Evolutionary conservation across 1,140 invertebrate species (phyloP), one percentile per base, ranked within the genome.

Genomic region (Maconellicoccus hirsutus): DNA sequence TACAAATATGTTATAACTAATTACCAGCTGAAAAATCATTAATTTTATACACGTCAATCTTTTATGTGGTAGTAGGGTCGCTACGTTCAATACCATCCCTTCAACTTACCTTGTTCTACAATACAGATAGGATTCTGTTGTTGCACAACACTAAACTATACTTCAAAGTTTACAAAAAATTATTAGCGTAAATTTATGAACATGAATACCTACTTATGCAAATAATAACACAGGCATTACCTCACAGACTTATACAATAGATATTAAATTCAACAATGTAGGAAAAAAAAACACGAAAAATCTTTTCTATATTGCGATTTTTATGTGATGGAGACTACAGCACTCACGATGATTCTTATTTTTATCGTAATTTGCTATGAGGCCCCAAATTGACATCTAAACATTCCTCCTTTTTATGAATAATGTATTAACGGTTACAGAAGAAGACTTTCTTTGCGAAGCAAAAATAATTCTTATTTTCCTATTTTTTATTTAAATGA

Each of bases 401-500:
- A 66, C 61, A 66, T 66, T 66, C 21, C 61, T 66, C 16, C 61
- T 66, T 66, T 66, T 66, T 66, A 66, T 66, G 61, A 66, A 66
- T 66, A 66, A 66, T 66, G 61, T 66, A 66, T 66, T 66, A 66
- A 66, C 61, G 25, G 61, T 22, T 66, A 66, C 61, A 26, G 61
- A 66, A 66, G 61, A 66, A 4, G 61, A 26, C 25, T 66, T 66
- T 16, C 61, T 66, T 66, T 66, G 61, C 61, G 8, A 66, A 66
- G 25, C 22, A 66, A 66, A 66, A 66, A 66, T 66, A 66, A 66
- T 66, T 66, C 61, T 66, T 66, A 66, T 66, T 22, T 66, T 25
- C 61, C 25, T 66, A 66, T 66, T 66, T 66, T 66, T 66, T 66
- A 66, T 66, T 66, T 66, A 66, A 66, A 66, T 66, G 61, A 66